Evolutionary conservation across 2,797 vertebrate species (phyloP).

Genomic region (Heliangelus exortis): DNA sequence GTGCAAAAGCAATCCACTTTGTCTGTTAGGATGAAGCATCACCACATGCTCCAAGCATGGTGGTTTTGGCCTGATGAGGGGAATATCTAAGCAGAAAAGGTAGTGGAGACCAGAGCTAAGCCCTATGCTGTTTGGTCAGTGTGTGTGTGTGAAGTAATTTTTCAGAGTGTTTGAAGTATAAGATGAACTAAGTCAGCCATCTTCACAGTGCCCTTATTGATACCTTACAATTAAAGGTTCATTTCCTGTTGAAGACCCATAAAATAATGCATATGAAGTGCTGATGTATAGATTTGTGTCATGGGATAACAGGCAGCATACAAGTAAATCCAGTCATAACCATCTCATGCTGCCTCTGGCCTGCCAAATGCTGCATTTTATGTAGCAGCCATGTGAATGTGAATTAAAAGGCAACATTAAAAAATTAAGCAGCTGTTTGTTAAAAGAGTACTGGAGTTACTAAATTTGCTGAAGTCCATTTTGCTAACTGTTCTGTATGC

Average conservation of each 20-base stretch:
- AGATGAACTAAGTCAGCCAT: background rate
- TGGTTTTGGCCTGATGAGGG: background rate
- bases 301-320: background rate
- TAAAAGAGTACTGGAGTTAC: background rate
- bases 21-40: background rate
- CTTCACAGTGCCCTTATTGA: background rate
- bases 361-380: background rate
- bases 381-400: background rate
- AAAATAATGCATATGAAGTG: background rate
- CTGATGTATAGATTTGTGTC: background rate
- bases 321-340: background rate
- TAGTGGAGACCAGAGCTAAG: background rate
- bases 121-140: fast-evolving
- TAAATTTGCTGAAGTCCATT: background rate
- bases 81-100: background rate
- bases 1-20: background rate
- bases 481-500: background rate
- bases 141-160: background rate
- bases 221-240: background rate
- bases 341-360: background rate
- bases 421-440: background rate
- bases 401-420: background rate
- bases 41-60: background rate
- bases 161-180: background rate
- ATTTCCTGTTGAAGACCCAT: background rate